phyloP scores from a whole-genome alignment of 2,888 invertebrate species.

The Scaptomyza polygonia region DNA sequence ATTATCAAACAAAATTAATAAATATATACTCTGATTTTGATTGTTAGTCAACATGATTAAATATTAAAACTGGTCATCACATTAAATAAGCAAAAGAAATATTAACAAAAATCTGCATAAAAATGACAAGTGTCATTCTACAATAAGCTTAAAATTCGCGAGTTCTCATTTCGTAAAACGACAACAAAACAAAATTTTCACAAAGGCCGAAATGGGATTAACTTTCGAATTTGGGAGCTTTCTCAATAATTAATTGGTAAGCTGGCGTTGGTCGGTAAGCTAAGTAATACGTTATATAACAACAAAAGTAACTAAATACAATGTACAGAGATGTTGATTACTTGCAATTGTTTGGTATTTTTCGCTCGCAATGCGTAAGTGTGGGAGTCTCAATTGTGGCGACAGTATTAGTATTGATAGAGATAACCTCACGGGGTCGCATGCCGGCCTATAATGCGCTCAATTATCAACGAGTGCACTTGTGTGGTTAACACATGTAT shows the following conservation, averaged over 20 bases:
- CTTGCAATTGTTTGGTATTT: not conserved
- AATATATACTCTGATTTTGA: not conserved
- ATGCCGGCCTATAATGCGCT: constrained; percentile 6
- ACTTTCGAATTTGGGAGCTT: not conserved
- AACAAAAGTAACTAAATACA: not conserved
- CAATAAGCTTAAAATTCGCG: not conserved
- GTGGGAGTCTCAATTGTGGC: constrained; percentile 9
- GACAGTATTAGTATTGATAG: constrained; percentile 9
- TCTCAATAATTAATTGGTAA: not conserved
- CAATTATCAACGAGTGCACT: constrained; percentile 17
- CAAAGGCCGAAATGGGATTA: not conserved
- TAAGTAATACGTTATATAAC: not conserved
- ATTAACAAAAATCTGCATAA: not conserved
- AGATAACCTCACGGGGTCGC: constrained; percentile 42
- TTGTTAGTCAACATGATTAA: not conserved
- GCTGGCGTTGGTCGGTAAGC: constrained; percentile 1
- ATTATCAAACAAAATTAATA: no score
- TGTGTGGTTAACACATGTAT: not conserved
- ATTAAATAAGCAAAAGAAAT: not conserved
- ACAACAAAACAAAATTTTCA: not conserved
- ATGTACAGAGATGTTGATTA: not conserved
- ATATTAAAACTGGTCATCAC: not conserved
- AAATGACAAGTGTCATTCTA: constrained; percentile 1
- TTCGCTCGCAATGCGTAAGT: not conserved
- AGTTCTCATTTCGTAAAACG: not conserved